Percentiles rank a stretch among this genome's conserved stretches.
These are phyloP conservation scores for Liasis olivaceus DNA, from an alignment of 2,797 vertebrate genomes.

Conservation along the genomic window DNA sequence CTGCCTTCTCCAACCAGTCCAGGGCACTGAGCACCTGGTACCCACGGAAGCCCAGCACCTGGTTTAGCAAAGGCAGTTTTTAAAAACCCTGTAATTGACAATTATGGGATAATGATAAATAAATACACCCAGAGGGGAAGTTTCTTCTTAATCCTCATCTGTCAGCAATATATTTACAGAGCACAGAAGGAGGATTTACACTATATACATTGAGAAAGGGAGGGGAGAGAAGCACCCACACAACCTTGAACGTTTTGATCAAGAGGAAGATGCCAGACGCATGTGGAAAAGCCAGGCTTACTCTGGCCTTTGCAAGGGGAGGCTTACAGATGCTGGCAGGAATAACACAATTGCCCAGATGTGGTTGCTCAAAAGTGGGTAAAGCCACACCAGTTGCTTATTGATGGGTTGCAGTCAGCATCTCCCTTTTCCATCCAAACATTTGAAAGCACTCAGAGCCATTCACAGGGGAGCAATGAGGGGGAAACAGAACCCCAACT, in stretches of 20 bases:
- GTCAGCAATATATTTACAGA: background rate
- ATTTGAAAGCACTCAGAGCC: background rate
- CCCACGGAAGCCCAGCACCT: background rate
- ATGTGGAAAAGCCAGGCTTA: background rate
- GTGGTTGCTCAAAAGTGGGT: background rate
- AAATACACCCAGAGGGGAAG: constrained; percentile 23
- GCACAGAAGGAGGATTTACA: background rate
- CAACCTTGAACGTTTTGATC: background rate
- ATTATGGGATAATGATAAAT: constrained; percentile 39
- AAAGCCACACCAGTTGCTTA: background rate
- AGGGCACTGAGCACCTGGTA: background rate
- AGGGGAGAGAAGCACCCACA: background rate
- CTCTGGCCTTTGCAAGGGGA: background rate
- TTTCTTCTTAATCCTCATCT: constrained; percentile 16
- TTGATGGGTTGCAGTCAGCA: too few species aligned
- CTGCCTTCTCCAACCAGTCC: background rate
- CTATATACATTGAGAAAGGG: constrained; percentile 3
- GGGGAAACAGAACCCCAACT: background rate
- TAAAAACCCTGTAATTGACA: constrained; percentile 15
- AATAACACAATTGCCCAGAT: background rate
- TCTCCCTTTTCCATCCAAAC: background rate
- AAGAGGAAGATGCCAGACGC: background rate
- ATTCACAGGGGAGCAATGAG: background rate
- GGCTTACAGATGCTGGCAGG: background rate
- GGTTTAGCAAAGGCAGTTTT: background rate